Conservation (phyloP, 2,888 invertebrate genomes). For the Trichogramma evanescens region DNA sequence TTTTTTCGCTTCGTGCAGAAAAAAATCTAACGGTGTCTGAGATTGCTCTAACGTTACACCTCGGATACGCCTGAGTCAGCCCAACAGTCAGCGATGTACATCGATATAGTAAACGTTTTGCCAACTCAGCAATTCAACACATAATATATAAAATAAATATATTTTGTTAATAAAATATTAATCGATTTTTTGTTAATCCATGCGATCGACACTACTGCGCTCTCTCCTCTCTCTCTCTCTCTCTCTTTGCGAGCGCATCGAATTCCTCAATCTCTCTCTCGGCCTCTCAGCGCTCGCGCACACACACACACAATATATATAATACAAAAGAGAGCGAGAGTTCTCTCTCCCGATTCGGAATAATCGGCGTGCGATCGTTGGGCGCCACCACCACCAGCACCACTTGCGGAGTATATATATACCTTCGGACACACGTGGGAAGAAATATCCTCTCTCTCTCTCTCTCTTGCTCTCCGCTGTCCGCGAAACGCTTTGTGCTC, state of each 20-base stretch:
- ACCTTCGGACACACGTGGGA: conserved; percentile 14
- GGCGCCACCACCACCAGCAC: conserved; percentile 4
- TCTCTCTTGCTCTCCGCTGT: neutral
- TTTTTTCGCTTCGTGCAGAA: no score
- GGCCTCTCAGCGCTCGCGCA: neutral
- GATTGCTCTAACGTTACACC: no score
- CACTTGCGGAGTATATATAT: neutral
- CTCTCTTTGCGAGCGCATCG: neutral
- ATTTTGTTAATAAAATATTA: no score
- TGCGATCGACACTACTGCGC: no score
- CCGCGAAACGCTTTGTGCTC: neutral
- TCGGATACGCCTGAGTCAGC: no score
- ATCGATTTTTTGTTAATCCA: no score
- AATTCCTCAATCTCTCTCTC: neutral
- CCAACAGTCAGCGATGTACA: no score
- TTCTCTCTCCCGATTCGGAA: conserved; percentile 11
- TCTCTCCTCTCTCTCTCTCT: conserved; percentile 3
- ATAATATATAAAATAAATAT: no score
- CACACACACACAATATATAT: neutral
- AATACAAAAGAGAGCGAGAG: conserved; percentile 1
- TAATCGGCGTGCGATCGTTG: conserved; percentile 24
- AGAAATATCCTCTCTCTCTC: conserved; percentile 10
- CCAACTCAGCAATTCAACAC: no score
- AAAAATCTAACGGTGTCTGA: no score
- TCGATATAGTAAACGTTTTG: no score